These are phyloP conservation scores for Urocynchramus pylzowi DNA, from an alignment of 2,113 vertebrate genomes.

Conservation along the genomic window DNA sequence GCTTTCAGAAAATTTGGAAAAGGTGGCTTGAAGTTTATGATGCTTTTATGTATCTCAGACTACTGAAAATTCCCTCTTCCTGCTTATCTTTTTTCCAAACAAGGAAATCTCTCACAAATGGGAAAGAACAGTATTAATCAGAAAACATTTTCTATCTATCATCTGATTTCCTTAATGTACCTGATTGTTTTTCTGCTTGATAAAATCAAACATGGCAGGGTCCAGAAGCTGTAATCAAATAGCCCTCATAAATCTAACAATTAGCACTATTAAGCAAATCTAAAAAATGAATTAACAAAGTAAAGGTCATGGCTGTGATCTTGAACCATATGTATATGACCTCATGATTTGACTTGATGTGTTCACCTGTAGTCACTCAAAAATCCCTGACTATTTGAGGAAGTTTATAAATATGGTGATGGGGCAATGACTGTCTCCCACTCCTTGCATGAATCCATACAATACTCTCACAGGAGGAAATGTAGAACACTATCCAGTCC, in stretches of 20 bases:
- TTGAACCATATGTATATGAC: not conserved
- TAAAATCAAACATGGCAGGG: not conserved
- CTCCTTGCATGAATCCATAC: not conserved
- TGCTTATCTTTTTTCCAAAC: not conserved
- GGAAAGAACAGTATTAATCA: not conserved
- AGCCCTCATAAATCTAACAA: not conserved
- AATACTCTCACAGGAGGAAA: not conserved
- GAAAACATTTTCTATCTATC: not conserved
- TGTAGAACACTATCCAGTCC: not conserved
- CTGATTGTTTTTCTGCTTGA: not conserved
- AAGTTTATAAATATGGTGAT: not conserved
- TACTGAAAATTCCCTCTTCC: not conserved
- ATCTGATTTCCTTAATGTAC: not conserved
- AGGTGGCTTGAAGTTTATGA: not conserved
- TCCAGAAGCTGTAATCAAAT: not conserved
- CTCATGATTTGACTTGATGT: not conserved
- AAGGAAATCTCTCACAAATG: not conserved
- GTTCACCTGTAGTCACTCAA: not conserved
- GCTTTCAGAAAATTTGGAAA: not conserved
- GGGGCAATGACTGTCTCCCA: not conserved
- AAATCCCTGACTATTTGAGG: not conserved
- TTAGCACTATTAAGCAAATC: not conserved
- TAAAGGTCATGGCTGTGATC: not conserved
- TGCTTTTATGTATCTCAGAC: not conserved
- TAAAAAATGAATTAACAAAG: not conserved